A percentile compares a stretch with the other conserved stretches of the same genome.
phyloP scores from a whole-genome alignment of 1,140 invertebrate genomes.

The Cotesia vestalis region DNA sequence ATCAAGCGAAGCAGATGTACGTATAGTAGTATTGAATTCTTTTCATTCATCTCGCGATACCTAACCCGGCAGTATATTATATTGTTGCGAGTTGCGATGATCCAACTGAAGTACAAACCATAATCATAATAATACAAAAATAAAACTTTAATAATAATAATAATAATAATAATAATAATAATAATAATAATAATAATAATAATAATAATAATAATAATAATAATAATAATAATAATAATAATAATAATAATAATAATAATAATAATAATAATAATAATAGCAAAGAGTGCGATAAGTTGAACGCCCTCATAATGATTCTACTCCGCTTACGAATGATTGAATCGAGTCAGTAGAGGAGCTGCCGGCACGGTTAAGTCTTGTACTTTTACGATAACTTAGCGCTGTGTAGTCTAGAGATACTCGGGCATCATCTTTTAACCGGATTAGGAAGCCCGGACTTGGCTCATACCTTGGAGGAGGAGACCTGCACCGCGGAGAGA shows the following conservation, averaged over 20 bases:
- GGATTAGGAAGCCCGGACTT: conserved; percentile 55
- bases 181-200: neutral
- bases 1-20: no score
- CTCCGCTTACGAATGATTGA: conserved; percentile 51
- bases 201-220: conserved; percentile 3
- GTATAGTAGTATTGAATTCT: no score
- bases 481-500: neutral
- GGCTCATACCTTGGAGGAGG: neutral
- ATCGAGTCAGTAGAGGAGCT: conserved; percentile 39
- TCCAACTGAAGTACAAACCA: no score
- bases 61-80: no score
- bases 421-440: conserved; percentile 50
- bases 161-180: neutral
- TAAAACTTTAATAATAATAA: no score
- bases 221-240: neutral
- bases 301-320: conserved; percentile 51
- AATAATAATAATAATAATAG: neutral
- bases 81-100: no score
- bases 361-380: conserved; percentile 23
- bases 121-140: no score
- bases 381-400: no score
- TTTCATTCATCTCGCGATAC: no score
- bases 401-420: neutral
- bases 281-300: conserved; percentile 48
- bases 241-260: conserved; percentile 1